Percentiles rank a stretch among this genome's conserved stretches.
These are phyloP conservation scores for Ecliptopera silaceata DNA, from an alignment of 2,888 invertebrate genomes.

Conservation along the genomic window DNA sequence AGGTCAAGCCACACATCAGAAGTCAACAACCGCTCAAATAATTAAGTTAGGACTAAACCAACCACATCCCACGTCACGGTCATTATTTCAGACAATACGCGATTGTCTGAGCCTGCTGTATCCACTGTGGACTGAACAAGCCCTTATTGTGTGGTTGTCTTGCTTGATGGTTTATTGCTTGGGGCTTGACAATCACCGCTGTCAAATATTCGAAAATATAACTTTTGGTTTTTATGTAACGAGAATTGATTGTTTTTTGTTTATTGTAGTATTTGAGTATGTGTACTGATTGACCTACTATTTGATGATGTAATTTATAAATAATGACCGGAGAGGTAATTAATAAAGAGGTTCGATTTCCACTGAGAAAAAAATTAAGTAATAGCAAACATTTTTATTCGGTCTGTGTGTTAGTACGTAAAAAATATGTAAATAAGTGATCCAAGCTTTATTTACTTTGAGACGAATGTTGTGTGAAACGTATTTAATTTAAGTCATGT, in stretches of 20 bases:
- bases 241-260: background rate
- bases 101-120: constrained; percentile 28
- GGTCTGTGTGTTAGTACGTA: too few relatives aligned
- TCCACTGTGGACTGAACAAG: constrained; percentile 13
- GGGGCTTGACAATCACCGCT: background rate
- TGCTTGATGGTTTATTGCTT: constrained; percentile 1
- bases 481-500: too few relatives aligned
- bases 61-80: constrained; percentile 39
- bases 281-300: too few relatives aligned
- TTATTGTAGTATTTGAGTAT: too few relatives aligned
- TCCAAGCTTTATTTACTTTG: too few relatives aligned
- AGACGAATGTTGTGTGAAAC: too few relatives aligned
- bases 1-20: background rate
- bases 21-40: constrained; percentile 39
- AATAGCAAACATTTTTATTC: too few relatives aligned
- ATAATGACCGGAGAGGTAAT: too few relatives aligned
- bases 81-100: constrained; percentile 39
- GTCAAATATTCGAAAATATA: background rate
- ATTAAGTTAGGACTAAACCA: constrained; percentile 28
- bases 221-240: background rate
- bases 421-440: too few relatives aligned
- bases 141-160: constrained; percentile 15
- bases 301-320: too few relatives aligned
- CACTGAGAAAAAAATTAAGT: too few relatives aligned
- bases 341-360: too few relatives aligned